Base-by-base conservation (phyloP, 2,888 invertebrate genomes). In the Tenthredo mesomela region DNA sequence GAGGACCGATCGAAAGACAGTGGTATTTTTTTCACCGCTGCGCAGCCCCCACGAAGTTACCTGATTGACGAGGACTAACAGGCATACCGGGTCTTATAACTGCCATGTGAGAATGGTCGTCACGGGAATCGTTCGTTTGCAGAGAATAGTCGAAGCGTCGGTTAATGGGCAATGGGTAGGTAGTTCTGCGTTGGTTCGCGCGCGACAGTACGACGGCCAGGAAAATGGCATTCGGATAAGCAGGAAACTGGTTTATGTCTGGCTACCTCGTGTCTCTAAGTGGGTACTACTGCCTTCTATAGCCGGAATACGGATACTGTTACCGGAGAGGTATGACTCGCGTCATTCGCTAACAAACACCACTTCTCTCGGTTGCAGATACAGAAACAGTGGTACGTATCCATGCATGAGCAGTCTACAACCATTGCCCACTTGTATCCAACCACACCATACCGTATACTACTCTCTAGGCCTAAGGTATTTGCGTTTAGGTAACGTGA, bases 161-260 rank as follows among this genome's bases (percentile, higher is more conserved):
- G 89, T 90, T 91, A 92, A 92, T 92, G 92, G 91, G 88, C 89
- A 80, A 80, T 80, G 61, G 80, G 80, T 78, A 89, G 61, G 80
- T 78, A 89, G 89, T 88, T 87, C 87, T 85, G 88, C 87, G 87
- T 82, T 89, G 89, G 70, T 89, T 90, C 89, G 89, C 89, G 89
- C 88, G 88, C 88, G 86, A 85, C 85, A 86, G 89, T 90, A 89
- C 88, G 90, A 89, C 91, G 89, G 88, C 88, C 89, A 89, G 91
- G 90, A 91, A 92, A 92, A 91, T 89, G 89, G 88, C 89, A 91
- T 89, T 90, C 89, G 89, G 90, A 91, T 92, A 92, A 91, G 90
- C 92, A 90, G 91, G 91, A 92, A 92, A 92, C 92, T 92, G 92
- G 92, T 92, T 92, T 91, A 91, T 91, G 91, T 92, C 91, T 91